Evolutionary conservation across 2,797 vertebrate species (phyloP).

Genomic region (Lithobates pipiens): DNA sequence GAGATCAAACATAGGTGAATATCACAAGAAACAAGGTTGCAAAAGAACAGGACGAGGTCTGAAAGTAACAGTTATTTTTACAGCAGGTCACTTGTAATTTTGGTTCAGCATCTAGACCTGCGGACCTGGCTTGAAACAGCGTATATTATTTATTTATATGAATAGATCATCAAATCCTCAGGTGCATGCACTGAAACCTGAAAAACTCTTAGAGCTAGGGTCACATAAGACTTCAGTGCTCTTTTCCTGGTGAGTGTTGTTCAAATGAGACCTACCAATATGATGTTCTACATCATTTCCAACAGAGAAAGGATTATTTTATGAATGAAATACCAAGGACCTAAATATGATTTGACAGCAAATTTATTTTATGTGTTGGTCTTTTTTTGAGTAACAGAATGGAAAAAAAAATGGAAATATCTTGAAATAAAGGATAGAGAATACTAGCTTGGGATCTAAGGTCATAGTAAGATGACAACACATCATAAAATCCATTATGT

Average conservation of each 20-base stretch:
- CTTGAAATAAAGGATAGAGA: background rate
- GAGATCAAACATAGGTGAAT: conserved; percentile 31
- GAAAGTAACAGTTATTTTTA: conserved; percentile 9
- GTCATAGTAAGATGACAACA: background rate
- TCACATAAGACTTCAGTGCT: background rate
- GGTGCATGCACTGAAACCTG: background rate
- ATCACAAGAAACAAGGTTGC: conserved; percentile 21
- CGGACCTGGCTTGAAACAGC: background rate
- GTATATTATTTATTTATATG: background rate
- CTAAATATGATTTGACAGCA: background rate
- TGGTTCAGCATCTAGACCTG: background rate
- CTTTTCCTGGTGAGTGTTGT: background rate
- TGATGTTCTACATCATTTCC: background rate
- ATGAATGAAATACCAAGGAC: background rate
- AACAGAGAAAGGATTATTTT: background rate
- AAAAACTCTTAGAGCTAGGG: background rate
- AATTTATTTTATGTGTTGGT: background rate
- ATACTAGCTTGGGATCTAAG: background rate
- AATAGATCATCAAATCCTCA: background rate
- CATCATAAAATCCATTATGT: background rate
- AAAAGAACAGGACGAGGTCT: background rate
- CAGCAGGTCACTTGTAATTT: conserved; percentile 9
- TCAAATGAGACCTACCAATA: background rate
- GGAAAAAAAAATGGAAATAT: background rate
- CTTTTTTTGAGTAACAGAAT: background rate